Conservation (phyloP, 2,113 vertebrate genomes). For the Ptychochromis oligacanthus region DNA sequence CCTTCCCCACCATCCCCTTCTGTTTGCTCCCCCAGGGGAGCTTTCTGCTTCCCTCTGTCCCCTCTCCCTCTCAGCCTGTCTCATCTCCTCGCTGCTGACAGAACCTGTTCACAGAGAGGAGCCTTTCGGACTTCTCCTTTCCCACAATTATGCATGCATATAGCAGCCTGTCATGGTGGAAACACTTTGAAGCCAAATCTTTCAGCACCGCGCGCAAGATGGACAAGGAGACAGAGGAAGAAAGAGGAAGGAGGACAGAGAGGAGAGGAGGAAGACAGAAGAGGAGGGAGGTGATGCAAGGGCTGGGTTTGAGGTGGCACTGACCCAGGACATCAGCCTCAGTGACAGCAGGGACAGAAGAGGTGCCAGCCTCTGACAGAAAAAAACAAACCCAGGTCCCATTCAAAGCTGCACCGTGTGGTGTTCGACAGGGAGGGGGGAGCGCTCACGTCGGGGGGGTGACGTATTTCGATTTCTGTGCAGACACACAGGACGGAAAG, state of each 20-base stretch:
- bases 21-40: slow-evolving; percentile 19
- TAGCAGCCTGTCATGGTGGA: slow-evolving; percentile 2
- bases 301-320: slow-evolving; percentile 39
- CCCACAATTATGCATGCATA: not conserved
- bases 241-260: not conserved
- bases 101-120: slow-evolving; percentile 38
- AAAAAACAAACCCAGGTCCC: slow-evolving; percentile 38
- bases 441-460: not conserved
- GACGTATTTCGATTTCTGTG: slow-evolving; percentile 8
- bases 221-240: slow-evolving; percentile 27
- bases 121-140: slow-evolving; percentile 32
- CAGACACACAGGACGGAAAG: slow-evolving; percentile 2
- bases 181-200: slow-evolving; percentile 30
- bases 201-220: slow-evolving; percentile 1
- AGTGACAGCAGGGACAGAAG: slow-evolving; percentile 61
- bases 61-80: slow-evolving; percentile 10
- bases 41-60: slow-evolving; percentile 22
- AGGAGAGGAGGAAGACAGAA: not conserved
- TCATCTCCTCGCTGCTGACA: slow-evolving; percentile 45
- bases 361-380: slow-evolving; percentile 51
- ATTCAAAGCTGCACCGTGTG: slow-evolving; percentile 38
- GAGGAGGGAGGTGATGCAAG: slow-evolving; percentile 16
- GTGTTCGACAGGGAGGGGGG: slow-evolving; percentile 19
- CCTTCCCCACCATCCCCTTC: not conserved
- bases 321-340: slow-evolving; percentile 53